Evolutionary conservation across 2,888 invertebrate species (phyloP), one percentile per base, ranked within the genome.

Genomic region (Tenthredo amoena): DNA sequence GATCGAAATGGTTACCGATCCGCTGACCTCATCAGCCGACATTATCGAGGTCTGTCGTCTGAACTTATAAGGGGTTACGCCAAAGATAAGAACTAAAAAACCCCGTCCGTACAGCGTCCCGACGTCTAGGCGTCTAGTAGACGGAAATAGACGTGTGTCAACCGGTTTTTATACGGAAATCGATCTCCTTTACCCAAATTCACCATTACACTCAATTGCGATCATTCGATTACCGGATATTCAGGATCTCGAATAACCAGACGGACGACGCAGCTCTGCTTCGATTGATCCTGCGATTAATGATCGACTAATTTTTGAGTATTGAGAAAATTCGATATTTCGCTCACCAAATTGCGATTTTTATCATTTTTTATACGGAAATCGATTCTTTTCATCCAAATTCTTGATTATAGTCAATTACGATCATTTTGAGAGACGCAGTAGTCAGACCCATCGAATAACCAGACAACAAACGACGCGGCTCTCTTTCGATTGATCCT

Each of bases 21-120:
- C 15, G 77, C 77, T 77, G 77, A 77, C 77, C 77, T 77, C 50
- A 77, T 77, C 77, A 77, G 77, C 50, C 34, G n/a, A 77, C 77
- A 50, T 77, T 77, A 77, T 77, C 77, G 77, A 21, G 50, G 50
- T n/a, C 31, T 50, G 34, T 31, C 47, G 77, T 40, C 77, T 47
- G 77, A 77, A 77, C 77, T 77, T 77, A 77, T 77, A 77, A 77
- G 77, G 77, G 77, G 77, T 77, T 77, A 31, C 18, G 55, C 47
- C 9, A 55, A 50, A 77, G 77, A 77, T 77, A 77, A 77, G 50
- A 43, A 43, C 26, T 43, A 40, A 43, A 31, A 74, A 74, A 74
- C 40, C n/a, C n/a, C 10, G 40, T 74, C 74, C 26, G 21, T 40
- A 74, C 43, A n/a, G 3, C 34, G 62, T 74, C 43, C 43, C 12